Base-by-base conservation (phyloP, 2,797 vertebrate species). In the Danio kyathit region DNA sequence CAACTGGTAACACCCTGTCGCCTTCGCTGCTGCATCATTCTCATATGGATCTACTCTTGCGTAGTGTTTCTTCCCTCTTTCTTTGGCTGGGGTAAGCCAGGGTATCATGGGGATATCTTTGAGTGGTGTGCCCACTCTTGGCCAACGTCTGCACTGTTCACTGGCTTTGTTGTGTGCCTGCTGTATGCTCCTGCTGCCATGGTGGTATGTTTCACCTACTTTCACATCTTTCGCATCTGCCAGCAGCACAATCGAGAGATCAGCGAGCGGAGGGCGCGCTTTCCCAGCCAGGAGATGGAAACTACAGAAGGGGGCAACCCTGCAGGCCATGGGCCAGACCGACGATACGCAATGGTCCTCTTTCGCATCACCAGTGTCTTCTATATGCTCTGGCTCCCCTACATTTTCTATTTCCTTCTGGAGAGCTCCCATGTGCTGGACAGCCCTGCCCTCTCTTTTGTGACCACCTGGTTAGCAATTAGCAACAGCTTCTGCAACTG, bases 401-500 rank as follows among this genome's bases (percentile, higher is more conserved):
- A 99, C 88, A 99, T 99, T 87, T 96, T 99, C 80, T 99, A 99
- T 90, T 98, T 99, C 85, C 93, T 99, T 83, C 92, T 99, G 80
- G 98, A 99, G 90, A 99, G 98, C 91, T 98, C 96, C 16, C 95
- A 98, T 59, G 94, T 99, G 66, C 89, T 99, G 88, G 95, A 97
- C 69, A 99, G 95, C 87, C 94, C 98, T 0, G 93, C 96, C 0
- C 91, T 99, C 64, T 99, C 98, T 82, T 99, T 99, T 89, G 92
- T 99, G 83, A 99, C 98, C 3, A 99, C 98, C 1, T 99, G 98
- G 98, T 95, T 99, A 83, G 98, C 98, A 85, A 99, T 99, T 88
- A 99, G 98, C 95, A 99, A 99, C 93, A 99, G 98, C 94, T 99
- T 99, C 92, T 99, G 98, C 92, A 99, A 99, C 95, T 99, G 98